These are phyloP conservation scores for Crotalus horridus DNA, from an alignment of 2,113 vertebrate genomes.

Conservation along the genomic window DNA sequence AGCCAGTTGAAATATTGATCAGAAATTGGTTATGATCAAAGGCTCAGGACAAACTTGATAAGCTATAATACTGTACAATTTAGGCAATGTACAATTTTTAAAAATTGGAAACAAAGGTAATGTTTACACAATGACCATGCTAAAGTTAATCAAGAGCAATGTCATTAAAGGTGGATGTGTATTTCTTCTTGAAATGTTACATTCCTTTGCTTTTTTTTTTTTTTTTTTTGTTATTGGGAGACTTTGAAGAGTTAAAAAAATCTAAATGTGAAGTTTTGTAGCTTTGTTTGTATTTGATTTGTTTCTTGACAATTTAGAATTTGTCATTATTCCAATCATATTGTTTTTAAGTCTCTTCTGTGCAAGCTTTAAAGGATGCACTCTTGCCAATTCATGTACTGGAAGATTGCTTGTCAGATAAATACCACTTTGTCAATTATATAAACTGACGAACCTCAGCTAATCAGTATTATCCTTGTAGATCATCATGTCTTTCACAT, in stretches of 20 bases:
- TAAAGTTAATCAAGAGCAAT: slow-evolving; percentile 58
- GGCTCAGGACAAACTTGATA: slow-evolving; percentile 81
- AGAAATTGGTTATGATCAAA: slow-evolving; percentile 77
- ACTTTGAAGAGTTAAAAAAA: slow-evolving; percentile 87
- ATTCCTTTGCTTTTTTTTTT: slow-evolving; percentile 74
- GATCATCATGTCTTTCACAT: slow-evolving; percentile 76
- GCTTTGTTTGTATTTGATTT: slow-evolving; percentile 82
- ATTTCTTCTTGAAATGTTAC: slow-evolving; percentile 76
- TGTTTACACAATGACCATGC: slow-evolving; percentile 70
- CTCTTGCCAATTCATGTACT: slow-evolving; percentile 84
- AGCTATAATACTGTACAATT: slow-evolving; percentile 70
- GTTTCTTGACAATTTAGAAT: slow-evolving; percentile 70
- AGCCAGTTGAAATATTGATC: slow-evolving; percentile 68
- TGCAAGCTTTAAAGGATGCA: slow-evolving; percentile 86
- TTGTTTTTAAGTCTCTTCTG: slow-evolving; percentile 72
- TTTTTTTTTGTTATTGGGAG: slow-evolving; percentile 72
- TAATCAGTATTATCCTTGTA: slow-evolving; percentile 87
- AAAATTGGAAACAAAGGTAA: slow-evolving; percentile 72
- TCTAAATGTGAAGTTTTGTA: slow-evolving; percentile 89
- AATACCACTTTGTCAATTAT: slow-evolving; percentile 73
- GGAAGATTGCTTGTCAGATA: slow-evolving; percentile 76
- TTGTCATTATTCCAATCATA: slow-evolving; percentile 69
- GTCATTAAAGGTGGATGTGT: slow-evolving; percentile 68
- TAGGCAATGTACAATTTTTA: slow-evolving; percentile 62
- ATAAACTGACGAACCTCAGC: slow-evolving; percentile 81